These are phyloP conservation scores for Poecilus cupreus DNA, from an alignment of 2,888 invertebrate genomes.

Conservation along the genomic window DNA sequence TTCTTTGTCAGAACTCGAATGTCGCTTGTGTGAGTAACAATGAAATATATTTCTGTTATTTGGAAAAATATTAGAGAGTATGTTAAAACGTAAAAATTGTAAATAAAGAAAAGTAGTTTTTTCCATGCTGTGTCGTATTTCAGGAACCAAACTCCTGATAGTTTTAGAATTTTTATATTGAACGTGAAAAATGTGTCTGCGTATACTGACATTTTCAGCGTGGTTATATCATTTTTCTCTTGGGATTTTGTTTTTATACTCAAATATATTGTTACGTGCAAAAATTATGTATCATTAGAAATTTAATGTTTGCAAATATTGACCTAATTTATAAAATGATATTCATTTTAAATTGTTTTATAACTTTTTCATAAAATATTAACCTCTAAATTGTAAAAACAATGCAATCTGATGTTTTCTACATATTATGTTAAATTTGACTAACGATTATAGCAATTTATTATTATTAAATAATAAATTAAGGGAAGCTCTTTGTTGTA, in stretches of 20 bases:
- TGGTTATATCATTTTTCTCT: too few relatives aligned
- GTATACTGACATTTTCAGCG: background rate
- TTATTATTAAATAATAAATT: too few relatives aligned
- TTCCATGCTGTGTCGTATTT: constrained; percentile 7
- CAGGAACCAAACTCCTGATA: constrained; percentile 6
- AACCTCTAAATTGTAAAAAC: too few relatives aligned
- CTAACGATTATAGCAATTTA: too few relatives aligned
- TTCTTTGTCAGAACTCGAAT: background rate
- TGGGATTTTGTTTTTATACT: background rate
- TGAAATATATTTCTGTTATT: background rate
- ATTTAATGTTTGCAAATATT: background rate
- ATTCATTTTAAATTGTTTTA: too few relatives aligned
- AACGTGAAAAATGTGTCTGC: background rate
- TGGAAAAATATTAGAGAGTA: background rate
- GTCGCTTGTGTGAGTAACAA: background rate
- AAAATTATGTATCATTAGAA: background rate
- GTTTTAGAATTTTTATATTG: background rate
- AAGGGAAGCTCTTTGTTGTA: too few relatives aligned
- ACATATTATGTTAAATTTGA: too few relatives aligned
- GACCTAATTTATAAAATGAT: background rate
- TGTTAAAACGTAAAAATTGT: background rate
- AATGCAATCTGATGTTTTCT: too few relatives aligned
- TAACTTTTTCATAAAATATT: too few relatives aligned
- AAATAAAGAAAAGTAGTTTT: background rate
- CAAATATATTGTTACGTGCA: background rate